Conservation (phyloP, 37 sponge, comb jelly and placozoan species). For the Halichondria panicea region DNA sequence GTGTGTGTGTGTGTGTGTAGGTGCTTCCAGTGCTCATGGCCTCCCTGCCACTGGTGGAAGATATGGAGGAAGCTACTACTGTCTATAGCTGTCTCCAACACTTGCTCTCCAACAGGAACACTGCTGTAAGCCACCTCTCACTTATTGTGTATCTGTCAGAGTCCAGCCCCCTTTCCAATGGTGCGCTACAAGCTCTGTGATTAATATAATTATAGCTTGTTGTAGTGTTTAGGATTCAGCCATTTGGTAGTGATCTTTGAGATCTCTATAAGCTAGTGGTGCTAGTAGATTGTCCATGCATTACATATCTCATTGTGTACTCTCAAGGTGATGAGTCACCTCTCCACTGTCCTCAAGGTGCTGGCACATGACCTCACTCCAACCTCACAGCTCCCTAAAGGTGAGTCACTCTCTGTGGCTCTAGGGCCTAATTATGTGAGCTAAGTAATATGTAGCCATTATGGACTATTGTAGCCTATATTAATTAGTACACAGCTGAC, state of each 20-base stretch:
- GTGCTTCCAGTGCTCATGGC: constrained; percentile 74
- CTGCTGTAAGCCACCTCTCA: constrained; percentile 30
- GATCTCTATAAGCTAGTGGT: too few species aligned
- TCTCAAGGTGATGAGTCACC: constrained; percentile 50
- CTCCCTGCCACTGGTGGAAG: constrained; percentile 87
- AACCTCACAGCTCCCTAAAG: constrained; percentile 43
- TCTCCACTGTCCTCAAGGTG: constrained; percentile 41
- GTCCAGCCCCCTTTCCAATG: too few species aligned
- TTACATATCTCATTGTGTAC: too few species aligned
- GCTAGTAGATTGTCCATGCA: too few species aligned
- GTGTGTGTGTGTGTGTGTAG: not conserved
- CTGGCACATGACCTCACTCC: constrained; percentile 63
- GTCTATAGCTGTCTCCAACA: constrained; percentile 73
- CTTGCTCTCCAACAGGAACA: constrained; percentile 38
- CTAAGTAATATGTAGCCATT: not conserved
- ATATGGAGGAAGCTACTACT: constrained; percentile 85
- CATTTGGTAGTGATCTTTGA: too few species aligned
- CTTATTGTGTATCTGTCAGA: too few species aligned
- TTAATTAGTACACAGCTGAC: not conserved
- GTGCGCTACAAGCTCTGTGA: too few species aligned
- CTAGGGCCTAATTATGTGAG: too few species aligned
- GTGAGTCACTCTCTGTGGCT: too few species aligned
- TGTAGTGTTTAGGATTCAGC: too few species aligned
- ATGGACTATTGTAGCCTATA: not conserved
- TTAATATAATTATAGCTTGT: too few species aligned